Percentiles rank a stretch among this genome's conserved stretches.
Evolutionary conservation across 2,113 vertebrate genomes (phyloP).

Genomic region (mouse (Mus musculus)): DNA sequence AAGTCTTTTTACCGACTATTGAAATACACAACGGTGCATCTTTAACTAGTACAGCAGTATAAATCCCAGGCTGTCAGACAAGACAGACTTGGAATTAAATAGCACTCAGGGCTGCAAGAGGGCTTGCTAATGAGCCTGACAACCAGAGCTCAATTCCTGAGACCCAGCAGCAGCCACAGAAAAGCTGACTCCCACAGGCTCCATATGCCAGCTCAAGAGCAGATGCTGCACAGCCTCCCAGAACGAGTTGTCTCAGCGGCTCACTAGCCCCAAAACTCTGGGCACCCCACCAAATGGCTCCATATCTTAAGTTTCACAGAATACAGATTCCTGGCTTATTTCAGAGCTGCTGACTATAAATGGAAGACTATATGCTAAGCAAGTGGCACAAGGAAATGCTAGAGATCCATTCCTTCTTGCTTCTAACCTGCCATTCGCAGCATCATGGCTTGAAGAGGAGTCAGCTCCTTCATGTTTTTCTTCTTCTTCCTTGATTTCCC

Average conservation of each 20-base stretch:
- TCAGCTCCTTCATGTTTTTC: conserved; percentile 96
- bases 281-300: background rate
- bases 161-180: background rate
- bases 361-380: background rate
- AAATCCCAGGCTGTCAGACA: background rate
- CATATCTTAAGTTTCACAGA: background rate
- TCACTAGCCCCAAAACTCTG: background rate
- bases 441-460: conserved; percentile 99
- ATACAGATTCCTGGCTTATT: background rate
- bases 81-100: background rate
- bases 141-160: background rate
- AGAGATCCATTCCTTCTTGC: background rate
- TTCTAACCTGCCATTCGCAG: conserved; percentile 95
- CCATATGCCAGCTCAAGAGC: background rate
- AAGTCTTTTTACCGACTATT: background rate
- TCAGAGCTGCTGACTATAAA: background rate
- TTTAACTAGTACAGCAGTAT: background rate
- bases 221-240: background rate
- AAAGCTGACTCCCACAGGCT: background rate
- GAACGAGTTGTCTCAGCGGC: background rate
- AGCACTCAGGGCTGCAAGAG: background rate
- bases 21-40: background rate
- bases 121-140: background rate
- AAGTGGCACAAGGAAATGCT: background rate
- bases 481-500: conserved; percentile 91